Percentiles rank a stretch among this genome's conserved stretches.
phyloP scores from a whole-genome alignment of 2,797 vertebrate species.

The Selene dorsalis region DNA sequence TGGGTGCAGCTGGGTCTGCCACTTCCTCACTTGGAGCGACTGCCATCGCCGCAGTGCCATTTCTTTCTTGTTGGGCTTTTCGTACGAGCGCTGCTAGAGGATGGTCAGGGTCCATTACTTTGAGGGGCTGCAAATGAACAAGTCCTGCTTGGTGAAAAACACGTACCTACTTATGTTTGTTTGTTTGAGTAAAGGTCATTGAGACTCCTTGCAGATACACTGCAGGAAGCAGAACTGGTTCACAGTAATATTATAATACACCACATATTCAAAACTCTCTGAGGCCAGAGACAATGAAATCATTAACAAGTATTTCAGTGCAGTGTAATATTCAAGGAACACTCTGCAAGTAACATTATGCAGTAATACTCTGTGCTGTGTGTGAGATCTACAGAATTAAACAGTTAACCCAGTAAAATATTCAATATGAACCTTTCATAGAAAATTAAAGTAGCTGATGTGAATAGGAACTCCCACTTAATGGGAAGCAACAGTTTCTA shows the following conservation, averaged over 20 bases:
- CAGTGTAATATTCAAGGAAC: constrained; percentile 32
- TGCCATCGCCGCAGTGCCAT: constrained; percentile 74
- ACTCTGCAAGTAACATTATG: constrained; percentile 19
- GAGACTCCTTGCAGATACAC: background rate
- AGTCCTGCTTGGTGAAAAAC: constrained; percentile 1
- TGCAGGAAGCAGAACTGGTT: background rate
- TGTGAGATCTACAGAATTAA: constrained; percentile 3
- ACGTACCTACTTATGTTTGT: background rate
- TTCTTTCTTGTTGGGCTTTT: constrained; percentile 90
- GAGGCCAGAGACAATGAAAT: constrained; percentile 54
- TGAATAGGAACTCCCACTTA: constrained; percentile 39
- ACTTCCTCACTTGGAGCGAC: constrained; percentile 77
- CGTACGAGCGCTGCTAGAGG: constrained; percentile 93
- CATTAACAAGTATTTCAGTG: constrained; percentile 44
- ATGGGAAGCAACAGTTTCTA: constrained; percentile 33
- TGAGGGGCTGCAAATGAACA: constrained; percentile 88
- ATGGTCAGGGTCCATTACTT: constrained; percentile 97
- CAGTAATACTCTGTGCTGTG: background rate
- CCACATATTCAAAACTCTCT: constrained; percentile 37
- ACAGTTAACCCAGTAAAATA: constrained; percentile 35
- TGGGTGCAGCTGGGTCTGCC: constrained; percentile 42
- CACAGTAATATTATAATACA: constrained; percentile 4
- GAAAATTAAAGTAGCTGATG: constrained; percentile 10
- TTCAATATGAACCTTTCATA: constrained; percentile 12
- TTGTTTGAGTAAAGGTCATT: background rate